Conservation (phyloP, 1,140 invertebrate genomes). For the Papilio machaon region DNA sequence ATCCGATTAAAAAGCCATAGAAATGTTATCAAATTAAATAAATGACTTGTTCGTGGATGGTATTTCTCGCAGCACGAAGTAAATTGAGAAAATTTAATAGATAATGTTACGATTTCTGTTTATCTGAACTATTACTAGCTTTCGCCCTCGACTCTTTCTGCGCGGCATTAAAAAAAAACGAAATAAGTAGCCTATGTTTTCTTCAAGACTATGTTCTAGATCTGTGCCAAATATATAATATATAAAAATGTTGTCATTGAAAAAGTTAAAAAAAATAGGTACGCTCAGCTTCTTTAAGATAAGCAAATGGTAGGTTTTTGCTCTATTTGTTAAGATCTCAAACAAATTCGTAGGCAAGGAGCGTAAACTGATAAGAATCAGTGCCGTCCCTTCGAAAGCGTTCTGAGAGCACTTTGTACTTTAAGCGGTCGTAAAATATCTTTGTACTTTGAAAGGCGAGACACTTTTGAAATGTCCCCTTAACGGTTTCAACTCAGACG, state of each 20-base stretch:
- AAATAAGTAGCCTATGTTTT: no score
- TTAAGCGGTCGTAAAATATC: slow-evolving; percentile 37
- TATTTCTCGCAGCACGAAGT: neutral
- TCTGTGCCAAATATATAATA: no score
- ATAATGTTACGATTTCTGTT: neutral
- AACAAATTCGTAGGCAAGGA: slow-evolving; percentile 32
- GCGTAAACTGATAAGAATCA: slow-evolving; percentile 34
- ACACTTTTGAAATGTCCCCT: slow-evolving; percentile 30
- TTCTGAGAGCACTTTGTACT: slow-evolving; percentile 27
- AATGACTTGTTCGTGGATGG: neutral
- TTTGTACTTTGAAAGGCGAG: slow-evolving; percentile 35
- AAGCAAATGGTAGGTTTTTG: slow-evolving; percentile 8
- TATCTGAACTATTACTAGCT: no score
- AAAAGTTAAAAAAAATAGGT: neutral
- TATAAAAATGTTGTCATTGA: neutral
- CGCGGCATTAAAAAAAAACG: no score
- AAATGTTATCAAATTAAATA: neutral
- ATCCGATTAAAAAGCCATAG: neutral
- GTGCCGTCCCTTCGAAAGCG: slow-evolving; percentile 12
- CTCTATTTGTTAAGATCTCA: slow-evolving; percentile 22
- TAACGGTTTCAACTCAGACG: slow-evolving; percentile 29
- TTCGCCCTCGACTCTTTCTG: no score
- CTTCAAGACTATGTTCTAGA: no score
- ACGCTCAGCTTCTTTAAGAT: neutral
- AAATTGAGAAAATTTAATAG: neutral